Base-by-base conservation (phyloP, 1,140 invertebrate species). In the Drosophila sp. region DNA sequence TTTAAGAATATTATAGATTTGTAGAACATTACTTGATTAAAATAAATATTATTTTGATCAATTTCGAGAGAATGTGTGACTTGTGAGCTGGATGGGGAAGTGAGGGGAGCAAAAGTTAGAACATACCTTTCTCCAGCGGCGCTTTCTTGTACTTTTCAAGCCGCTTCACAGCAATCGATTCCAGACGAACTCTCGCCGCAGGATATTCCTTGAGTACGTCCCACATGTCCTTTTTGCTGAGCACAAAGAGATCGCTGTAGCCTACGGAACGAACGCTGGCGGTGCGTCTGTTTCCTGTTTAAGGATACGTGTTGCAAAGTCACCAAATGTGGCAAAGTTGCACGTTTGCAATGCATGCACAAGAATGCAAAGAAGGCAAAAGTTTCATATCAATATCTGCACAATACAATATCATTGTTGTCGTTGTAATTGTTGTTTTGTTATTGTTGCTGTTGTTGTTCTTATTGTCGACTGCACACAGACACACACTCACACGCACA, bases 221-320 rank as follows among this genome's bases (percentile, higher is more conserved):
- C 98, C 98, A 99, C 96, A 99, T 97, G 93, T 99, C 98, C 93
- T 98, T 98, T 94, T 99, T 99, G 91, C 97, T 98, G 51, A 99
- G 95, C 80, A 99, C 98, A 93, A 99, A 99, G 64, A 99, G 94
- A 93, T 99, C 98, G 84, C 98, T 99, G 93, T 99, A 99, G 71
- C 98, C 98, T 46, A 99, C 98, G 34, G 98, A 99, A 74, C 97
- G 94, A 65, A 99, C 98, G 76, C 97, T 98, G 64, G 98, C 98
- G 92, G 98, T 99, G 92, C 98, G 94, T 92, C 98, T 94, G 94
- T 99, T 99, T 91, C 98, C 97, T 97, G 57, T 72, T n/a, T 38
- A 2, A 13, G 5, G 4, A 11, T 43, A 40, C 38, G 54, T 72
- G 53, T 53, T 45, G 63, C 43, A 64, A 51, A 57, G 79, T 70